Evolutionary conservation across 2,888 invertebrate genomes (phyloP).

Genomic region (Drosophila pullipes): DNA sequence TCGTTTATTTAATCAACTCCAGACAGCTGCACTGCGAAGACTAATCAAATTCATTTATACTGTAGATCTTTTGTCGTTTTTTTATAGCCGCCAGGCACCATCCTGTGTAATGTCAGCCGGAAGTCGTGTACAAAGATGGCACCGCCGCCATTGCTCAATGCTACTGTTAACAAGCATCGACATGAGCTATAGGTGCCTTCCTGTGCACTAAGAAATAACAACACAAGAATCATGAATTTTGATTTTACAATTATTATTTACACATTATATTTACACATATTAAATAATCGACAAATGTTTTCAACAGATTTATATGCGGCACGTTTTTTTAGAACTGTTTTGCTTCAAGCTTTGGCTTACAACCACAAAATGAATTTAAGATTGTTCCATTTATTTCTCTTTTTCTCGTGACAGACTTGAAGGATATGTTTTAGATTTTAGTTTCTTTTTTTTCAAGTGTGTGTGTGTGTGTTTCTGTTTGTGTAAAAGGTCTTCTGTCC

Average conservation of each 20-base stretch:
- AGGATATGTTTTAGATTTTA: not conserved
- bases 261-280: not conserved
- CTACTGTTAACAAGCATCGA: constrained; percentile 53
- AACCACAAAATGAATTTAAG: not conserved
- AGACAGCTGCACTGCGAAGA: constrained; percentile 14
- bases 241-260: not conserved
- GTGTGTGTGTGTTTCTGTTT: constrained; percentile 25
- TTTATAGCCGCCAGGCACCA: constrained; percentile 58
- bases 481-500: constrained; percentile 35
- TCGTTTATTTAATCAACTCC: constrained; percentile 36
- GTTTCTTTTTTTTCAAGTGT: not conserved
- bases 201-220: not conserved
- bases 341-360: not conserved
- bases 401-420: not conserved
- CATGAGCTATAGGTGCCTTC: constrained; percentile 43
- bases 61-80: constrained; percentile 58
- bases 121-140: constrained; percentile 59
- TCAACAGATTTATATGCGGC: not conserved
- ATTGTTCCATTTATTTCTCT: not conserved
- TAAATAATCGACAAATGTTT: not conserved
- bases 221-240: not conserved
- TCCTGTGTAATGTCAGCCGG: constrained; percentile 76
- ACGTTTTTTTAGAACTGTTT: not conserved
- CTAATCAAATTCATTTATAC: constrained; percentile 74
- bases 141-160: constrained; percentile 23